Evolutionary conservation across 1,140 invertebrate genomes (phyloP), one percentile per base, ranked within the genome.

Genomic region (Drosophila lini): DNA sequence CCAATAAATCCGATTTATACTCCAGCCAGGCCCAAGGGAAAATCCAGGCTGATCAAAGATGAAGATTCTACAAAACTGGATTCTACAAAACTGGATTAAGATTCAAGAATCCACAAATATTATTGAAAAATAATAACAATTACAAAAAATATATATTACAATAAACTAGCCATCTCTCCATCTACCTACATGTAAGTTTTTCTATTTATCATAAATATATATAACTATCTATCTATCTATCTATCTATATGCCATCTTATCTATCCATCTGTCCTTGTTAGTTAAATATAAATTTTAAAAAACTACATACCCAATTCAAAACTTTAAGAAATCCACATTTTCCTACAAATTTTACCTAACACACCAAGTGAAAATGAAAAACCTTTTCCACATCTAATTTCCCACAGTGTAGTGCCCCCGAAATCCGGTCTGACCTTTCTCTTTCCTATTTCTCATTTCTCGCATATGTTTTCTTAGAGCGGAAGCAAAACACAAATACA

Each of bases 381-480:
- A 28, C 25, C 5, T 28, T 5, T 28, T 28, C 25, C 25, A 5
- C 5, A 28, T 28, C 5, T 1, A 0, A 31, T 55, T 40, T 53
- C 5, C 38, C 4, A 1, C 32, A 7, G 64, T 57, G 65, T 48
- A 44, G 10, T 11, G 19, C 34, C 47, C 47, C 22, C 16, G 10
- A 70, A 69, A 69, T 70, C 63, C 64, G 67, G 40, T 40, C 41
- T 25, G 50, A 15, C 42, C 68, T 70, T 70, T 71, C 53, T 59
- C 36, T 60, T 52, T 32, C 15, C 15, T 16, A 48, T 48, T 10
- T 42, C 16, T 9, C 6, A 13, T 13, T 16, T 10, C 25, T 47
- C 25, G 25, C 13, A 25, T n/a, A 2, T 50, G 47, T 57, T 38
- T 65, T 40, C 41, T 47, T 10, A 45, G 67, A 47, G 68, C 68